phyloP scores from a whole-genome alignment of 2,888 invertebrate genomes.

The Ernsta delagoae region DNA sequence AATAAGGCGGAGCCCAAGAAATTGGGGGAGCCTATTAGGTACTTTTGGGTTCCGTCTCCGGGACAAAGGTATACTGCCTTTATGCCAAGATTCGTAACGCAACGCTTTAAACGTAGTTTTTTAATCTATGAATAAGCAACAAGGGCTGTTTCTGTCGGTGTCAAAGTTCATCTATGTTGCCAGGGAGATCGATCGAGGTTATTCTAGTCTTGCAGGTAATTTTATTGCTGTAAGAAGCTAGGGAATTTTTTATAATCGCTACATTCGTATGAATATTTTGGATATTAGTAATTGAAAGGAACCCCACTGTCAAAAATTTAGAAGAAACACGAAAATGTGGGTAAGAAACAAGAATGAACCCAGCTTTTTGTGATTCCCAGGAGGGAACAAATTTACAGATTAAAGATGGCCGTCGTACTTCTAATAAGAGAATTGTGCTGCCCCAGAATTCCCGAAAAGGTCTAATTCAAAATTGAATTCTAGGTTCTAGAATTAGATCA shows the following conservation, averaged over 20 bases:
- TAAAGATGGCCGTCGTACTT: no score
- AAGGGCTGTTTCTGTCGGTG: conserved; percentile 63
- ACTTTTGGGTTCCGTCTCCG: conserved; percentile 54
- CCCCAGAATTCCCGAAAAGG: no score
- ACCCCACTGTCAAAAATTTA: neutral
- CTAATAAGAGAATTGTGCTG: no score
- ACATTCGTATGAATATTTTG: neutral
- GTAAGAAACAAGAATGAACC: no score
- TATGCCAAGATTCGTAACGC: conserved; percentile 63
- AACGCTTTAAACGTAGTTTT: conserved; percentile 54
- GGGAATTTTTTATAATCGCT: neutral
- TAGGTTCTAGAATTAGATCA: neutral
- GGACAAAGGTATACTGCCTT: conserved; percentile 58
- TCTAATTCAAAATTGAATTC: no score
- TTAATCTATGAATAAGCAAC: conserved; percentile 55
- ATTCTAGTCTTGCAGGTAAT: neutral
- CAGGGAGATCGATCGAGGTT: neutral
- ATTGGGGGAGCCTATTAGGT: conserved; percentile 70
- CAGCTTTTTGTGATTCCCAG: no score
- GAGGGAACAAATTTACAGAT: no score
- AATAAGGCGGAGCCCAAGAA: conserved; percentile 62
- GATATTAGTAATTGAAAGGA: neutral
- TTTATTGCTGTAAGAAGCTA: neutral
- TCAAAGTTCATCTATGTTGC: conserved; percentile 70
- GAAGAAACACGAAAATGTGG: neutral